phyloP scores from a whole-genome alignment of 1,140 invertebrate species.

The Calycopis cecrops region DNA sequence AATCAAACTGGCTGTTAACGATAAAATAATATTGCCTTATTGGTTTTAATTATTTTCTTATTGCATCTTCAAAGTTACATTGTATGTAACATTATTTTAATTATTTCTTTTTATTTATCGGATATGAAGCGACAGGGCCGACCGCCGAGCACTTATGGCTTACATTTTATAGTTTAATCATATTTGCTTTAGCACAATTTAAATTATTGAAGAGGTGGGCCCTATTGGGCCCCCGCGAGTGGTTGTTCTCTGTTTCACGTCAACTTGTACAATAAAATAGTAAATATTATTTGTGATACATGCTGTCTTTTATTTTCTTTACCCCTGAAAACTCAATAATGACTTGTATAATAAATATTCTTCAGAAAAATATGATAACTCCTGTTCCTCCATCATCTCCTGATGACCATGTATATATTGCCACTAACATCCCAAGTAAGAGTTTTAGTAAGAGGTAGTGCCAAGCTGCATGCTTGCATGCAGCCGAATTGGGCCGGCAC shows the following conservation, averaged over 20 bases:
- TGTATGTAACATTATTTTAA: neutral
- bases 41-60: too few species aligned
- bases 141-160: neutral
- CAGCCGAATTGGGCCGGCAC: too few species aligned
- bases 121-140: neutral
- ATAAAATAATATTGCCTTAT: neutral
- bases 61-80: too few species aligned
- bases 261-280: slow-evolving; percentile 67
- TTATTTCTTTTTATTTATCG: too few species aligned
- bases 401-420: too few species aligned
- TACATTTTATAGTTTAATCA: neutral
- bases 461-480: too few species aligned
- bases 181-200: slow-evolving; percentile 20
- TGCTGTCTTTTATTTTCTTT: slow-evolving; percentile 28
- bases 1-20: neutral
- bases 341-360: too few species aligned
- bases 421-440: too few species aligned
- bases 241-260: slow-evolving; percentile 65
- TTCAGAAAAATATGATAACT: too few species aligned
- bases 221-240: slow-evolving; percentile 19
- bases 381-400: too few species aligned
- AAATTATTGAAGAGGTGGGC: neutral
- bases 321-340: too few species aligned
- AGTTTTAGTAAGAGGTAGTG: too few species aligned
- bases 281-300: slow-evolving; percentile 70